A percentile compares a stretch with the other conserved stretches of the same genome.
phyloP scores from a whole-genome alignment of 2,797 vertebrate genomes.

The Acropternis orthonyx region DNA sequence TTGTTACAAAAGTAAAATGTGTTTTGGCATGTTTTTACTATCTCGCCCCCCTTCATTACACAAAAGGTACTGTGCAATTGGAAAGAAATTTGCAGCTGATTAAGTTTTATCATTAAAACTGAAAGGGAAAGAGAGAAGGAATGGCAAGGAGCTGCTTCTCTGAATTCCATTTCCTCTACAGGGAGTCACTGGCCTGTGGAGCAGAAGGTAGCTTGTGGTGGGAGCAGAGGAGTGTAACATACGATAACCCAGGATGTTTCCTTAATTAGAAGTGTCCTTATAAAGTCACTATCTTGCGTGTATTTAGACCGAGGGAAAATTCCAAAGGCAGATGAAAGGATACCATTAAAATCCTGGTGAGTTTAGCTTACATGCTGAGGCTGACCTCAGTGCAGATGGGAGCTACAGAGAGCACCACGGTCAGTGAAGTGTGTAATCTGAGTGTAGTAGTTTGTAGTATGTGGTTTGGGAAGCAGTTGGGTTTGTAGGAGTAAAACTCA shows the following conservation, averaged over 20 bases:
- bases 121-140: not conserved
- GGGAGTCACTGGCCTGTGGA: not conserved
- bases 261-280: not conserved
- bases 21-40: not conserved
- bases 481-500: not conserved
- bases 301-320: not conserved
- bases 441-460: not conserved
- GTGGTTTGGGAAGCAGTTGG: not conserved
- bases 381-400: not conserved
- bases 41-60: not conserved
- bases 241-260: fast-evolving
- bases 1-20: not conserved
- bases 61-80: not conserved
- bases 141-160: not conserved
- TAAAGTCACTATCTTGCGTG: not conserved
- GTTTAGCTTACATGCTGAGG: not conserved
- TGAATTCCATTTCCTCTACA: not conserved
- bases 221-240: not conserved
- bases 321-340: not conserved
- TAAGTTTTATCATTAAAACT: not conserved
- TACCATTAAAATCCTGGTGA: not conserved
- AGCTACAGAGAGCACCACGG: fast-evolving
- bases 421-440: fast-evolving
- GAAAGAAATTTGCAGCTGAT: not conserved
- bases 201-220: not conserved